Evolutionary conservation across 1,140 invertebrate species (phyloP).

Genomic region (Holcopasites calliopsidis): DNA sequence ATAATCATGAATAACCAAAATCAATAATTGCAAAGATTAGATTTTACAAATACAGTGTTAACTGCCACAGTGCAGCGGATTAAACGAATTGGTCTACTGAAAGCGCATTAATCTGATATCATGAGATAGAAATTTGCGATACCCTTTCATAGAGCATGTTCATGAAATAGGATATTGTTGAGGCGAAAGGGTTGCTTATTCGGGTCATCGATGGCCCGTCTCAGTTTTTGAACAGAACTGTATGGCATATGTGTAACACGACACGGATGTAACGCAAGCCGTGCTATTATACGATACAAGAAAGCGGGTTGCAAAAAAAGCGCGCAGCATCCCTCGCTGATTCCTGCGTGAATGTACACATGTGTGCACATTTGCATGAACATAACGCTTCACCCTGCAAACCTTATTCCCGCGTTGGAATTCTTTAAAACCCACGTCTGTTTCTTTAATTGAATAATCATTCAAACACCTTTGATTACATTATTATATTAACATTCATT

Average conservation of each 20-base stretch:
- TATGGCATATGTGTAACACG: constrained; percentile 68
- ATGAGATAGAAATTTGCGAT: neutral
- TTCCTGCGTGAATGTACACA: constrained; percentile 1
- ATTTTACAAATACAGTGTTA: too few relatives aligned
- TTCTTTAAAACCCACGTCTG: too few relatives aligned
- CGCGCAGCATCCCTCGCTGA: constrained; percentile 60
- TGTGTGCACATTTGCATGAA: neutral
- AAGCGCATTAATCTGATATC: too few relatives aligned
- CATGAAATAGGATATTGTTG: constrained; percentile 14
- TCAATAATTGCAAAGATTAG: too few relatives aligned
- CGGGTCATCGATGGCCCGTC: constrained; percentile 31
- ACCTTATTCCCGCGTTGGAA: too few relatives aligned
- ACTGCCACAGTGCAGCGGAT: too few relatives aligned
- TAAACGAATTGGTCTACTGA: too few relatives aligned
- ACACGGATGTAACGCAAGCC: constrained; percentile 77
- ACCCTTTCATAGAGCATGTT: neutral
- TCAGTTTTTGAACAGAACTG: constrained; percentile 56
- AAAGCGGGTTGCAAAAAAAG: constrained; percentile 64
- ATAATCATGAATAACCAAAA: too few relatives aligned
- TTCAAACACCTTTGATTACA: too few relatives aligned
- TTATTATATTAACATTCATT: too few relatives aligned
- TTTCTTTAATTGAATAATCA: too few relatives aligned
- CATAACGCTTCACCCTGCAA: neutral
- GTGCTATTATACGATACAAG: constrained; percentile 71
- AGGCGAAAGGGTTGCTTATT: constrained; percentile 13